phyloP scores from a whole-genome alignment of 2,797 vertebrate species.

The Artibeus lituratus region DNA sequence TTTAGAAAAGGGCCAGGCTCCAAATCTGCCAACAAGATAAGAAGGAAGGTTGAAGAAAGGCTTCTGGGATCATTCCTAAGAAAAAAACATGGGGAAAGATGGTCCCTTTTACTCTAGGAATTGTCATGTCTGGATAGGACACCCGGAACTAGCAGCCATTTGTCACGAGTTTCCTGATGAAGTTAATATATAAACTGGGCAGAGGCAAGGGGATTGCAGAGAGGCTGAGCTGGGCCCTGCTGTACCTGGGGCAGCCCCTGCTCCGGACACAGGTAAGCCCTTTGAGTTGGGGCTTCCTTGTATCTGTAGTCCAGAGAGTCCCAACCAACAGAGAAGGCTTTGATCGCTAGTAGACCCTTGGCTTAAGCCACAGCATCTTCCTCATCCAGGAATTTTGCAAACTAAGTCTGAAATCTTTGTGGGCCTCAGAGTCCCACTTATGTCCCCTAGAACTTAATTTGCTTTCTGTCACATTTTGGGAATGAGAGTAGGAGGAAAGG shows the following conservation, averaged over 20 bases:
- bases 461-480: background rate
- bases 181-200: background rate
- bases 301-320: background rate
- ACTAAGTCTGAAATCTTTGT: background rate
- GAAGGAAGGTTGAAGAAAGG: background rate
- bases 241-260: background rate
- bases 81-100: background rate
- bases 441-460: background rate
- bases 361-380: background rate
- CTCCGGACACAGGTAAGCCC: background rate
- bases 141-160: background rate
- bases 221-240: background rate
- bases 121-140: background rate
- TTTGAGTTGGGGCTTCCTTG: background rate
- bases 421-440: background rate
- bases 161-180: background rate
- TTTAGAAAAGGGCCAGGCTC: constrained; percentile 3
- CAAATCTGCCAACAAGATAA: background rate
- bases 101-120: background rate
- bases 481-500: background rate
- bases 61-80: background rate
- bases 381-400: background rate
- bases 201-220: background rate
- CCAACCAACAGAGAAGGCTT: background rate
- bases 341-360: background rate